Conservation (phyloP, 2,797 vertebrate species). For the Chaenodraco wilsoni region DNA sequence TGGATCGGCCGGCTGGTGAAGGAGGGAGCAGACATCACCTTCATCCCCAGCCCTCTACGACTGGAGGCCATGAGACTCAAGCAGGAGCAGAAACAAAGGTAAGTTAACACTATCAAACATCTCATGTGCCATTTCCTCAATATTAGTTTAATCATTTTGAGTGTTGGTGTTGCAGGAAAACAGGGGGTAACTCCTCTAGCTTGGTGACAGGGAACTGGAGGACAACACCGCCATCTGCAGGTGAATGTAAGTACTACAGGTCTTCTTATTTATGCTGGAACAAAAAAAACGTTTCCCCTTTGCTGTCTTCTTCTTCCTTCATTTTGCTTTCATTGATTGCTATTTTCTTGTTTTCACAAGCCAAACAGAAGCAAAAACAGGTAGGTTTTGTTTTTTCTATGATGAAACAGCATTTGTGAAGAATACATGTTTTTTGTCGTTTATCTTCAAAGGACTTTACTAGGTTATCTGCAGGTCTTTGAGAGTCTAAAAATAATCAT, state of each 20-base stretch:
- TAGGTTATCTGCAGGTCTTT: neutral
- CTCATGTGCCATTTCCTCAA: neutral
- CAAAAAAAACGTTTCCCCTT: conserved; percentile 2
- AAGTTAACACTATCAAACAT: conserved; percentile 10
- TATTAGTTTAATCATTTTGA: neutral
- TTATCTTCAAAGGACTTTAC: neutral
- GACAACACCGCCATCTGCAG: conserved; percentile 94
- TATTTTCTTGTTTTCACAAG: conserved; percentile 88
- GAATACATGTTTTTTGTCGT: neutral
- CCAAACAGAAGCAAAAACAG: conserved; percentile 99
- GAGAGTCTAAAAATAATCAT: neutral
- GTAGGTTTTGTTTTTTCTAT: conserved; percentile 78
- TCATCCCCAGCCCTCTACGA: conserved; percentile 95
- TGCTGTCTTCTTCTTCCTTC: conserved; percentile 6
- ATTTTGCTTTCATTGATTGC: conserved; percentile 65
- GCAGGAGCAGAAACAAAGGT: conserved; percentile 96
- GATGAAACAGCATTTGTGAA: conserved; percentile 19
- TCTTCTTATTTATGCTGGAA: neutral
- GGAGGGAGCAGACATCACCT: conserved; percentile 94
- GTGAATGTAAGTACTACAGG: conserved; percentile 83
- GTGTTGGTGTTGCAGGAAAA: conserved; percentile 83
- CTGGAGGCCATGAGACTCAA: conserved; percentile 95
- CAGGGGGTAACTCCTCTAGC: conserved; percentile 90
- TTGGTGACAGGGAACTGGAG: conserved; percentile 91
- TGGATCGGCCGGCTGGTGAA: conserved; percentile 97